Evolutionary conservation across 2,797 vertebrate genomes (phyloP).

Genomic region (Acanthornis magna): DNA sequence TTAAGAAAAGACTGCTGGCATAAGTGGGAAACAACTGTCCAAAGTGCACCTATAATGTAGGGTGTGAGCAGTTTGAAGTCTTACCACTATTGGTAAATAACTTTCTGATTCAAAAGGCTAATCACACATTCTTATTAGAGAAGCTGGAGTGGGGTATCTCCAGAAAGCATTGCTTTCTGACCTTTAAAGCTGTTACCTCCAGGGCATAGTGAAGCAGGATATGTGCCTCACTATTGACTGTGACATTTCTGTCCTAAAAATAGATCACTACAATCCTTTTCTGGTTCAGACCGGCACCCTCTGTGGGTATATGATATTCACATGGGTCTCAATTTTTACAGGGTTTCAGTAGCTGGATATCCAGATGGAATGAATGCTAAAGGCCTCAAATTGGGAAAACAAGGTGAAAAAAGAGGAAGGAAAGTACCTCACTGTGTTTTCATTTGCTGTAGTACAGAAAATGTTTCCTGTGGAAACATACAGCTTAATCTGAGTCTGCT

Average conservation of each 20-base stretch:
- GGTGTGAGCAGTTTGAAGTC: not conserved
- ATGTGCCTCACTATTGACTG: constrained; percentile 27
- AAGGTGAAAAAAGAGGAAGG: not conserved
- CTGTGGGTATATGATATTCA: not conserved
- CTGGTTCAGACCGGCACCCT: not conserved
- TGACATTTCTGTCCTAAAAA: constrained; percentile 57
- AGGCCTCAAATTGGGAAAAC: not conserved
- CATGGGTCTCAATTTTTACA: not conserved
- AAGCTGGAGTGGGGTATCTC: not conserved
- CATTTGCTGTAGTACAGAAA: not conserved
- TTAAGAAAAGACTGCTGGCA: not conserved
- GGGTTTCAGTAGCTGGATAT: not conserved
- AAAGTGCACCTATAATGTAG: rapidly evolving
- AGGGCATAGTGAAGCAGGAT: constrained; percentile 37
- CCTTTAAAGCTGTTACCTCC: constrained; percentile 45
- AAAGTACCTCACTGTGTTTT: not conserved
- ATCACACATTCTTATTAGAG: not conserved
- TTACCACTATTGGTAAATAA: not conserved
- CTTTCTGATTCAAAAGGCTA: not conserved
- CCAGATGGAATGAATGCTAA: not conserved
- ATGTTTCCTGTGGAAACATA: not conserved
- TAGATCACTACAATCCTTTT: constrained; percentile 23
- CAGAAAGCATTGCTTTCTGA: constrained; percentile 11
- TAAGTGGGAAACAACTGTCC: not conserved
- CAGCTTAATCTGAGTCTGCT: not conserved